phyloP scores from a whole-genome alignment of 2,113 vertebrate species.

The Alectura lathami region DNA sequence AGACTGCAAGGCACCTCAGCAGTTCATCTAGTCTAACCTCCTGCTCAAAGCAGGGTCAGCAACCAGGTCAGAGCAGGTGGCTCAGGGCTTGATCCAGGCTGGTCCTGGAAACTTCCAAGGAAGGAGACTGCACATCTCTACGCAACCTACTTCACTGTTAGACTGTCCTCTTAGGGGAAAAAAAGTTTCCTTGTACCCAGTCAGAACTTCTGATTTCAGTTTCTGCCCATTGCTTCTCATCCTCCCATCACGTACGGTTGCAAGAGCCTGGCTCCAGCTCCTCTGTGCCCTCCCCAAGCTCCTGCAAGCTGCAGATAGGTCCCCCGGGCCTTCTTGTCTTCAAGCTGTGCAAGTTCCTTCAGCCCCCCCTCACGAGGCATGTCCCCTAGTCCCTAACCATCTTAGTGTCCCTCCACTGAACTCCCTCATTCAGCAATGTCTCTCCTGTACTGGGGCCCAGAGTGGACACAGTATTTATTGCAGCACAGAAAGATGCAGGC shows the following conservation, averaged over 20 bases:
- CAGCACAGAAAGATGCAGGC: background rate
- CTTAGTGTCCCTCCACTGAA: background rate
- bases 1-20: background rate
- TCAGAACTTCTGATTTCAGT: background rate
- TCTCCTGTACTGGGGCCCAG: background rate
- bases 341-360: background rate
- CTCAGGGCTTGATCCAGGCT: background rate
- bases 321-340: background rate
- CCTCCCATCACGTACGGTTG: background rate
- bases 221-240: background rate
- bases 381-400: rapidly evolving
- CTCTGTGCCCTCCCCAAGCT: background rate
- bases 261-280: background rate
- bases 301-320: background rate
- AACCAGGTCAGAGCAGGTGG: background rate
- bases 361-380: background rate
- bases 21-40: background rate
- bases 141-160: background rate
- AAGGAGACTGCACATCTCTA: background rate
- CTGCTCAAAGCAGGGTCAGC: background rate
- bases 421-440: background rate
- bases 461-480: background rate
- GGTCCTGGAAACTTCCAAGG: background rate
- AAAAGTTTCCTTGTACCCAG: background rate
- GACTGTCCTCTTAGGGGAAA: background rate